Evolutionary conservation across 2,113 vertebrate genomes (phyloP).

Genomic region (Melozone crissalis): DNA sequence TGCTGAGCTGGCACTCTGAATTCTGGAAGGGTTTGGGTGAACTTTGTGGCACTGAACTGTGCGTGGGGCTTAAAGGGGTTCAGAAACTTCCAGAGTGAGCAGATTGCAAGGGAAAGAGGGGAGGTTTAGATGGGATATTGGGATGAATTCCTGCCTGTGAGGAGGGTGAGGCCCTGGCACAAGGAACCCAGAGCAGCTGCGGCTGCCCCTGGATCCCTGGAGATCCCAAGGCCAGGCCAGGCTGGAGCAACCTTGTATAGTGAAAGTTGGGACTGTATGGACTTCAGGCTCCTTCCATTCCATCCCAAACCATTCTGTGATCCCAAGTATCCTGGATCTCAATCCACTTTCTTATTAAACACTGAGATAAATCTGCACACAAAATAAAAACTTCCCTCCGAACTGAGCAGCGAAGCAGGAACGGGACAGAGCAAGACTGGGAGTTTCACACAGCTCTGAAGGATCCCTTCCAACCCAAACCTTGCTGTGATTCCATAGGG

Average conservation of each 20-base stretch:
- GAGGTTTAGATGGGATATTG: not conserved
- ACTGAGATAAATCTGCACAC: not conserved
- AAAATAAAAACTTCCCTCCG: not conserved
- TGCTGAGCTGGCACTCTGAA: accelerated
- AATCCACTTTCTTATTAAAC: not conserved
- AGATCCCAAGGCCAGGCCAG: not conserved
- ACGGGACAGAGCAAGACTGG: accelerated
- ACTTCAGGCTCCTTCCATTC: not conserved
- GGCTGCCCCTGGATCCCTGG: not conserved
- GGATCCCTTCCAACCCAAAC: not conserved
- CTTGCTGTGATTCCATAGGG: not conserved
- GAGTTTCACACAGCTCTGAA: not conserved
- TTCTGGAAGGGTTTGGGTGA: not conserved
- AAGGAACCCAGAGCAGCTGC: not conserved
- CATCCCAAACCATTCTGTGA: not conserved
- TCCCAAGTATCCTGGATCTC: not conserved
- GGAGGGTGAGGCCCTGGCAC: not conserved
- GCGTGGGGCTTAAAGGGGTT: not conserved
- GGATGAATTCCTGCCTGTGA: not conserved
- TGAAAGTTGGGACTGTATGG: accelerated
- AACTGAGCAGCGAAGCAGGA: not conserved
- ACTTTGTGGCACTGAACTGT: accelerated
- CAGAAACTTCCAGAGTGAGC: accelerated
- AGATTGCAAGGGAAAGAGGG: not conserved
- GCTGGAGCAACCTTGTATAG: accelerated